phyloP scores from a whole-genome alignment of 2,113 vertebrate genomes.

The Callionymus lyra region DNA sequence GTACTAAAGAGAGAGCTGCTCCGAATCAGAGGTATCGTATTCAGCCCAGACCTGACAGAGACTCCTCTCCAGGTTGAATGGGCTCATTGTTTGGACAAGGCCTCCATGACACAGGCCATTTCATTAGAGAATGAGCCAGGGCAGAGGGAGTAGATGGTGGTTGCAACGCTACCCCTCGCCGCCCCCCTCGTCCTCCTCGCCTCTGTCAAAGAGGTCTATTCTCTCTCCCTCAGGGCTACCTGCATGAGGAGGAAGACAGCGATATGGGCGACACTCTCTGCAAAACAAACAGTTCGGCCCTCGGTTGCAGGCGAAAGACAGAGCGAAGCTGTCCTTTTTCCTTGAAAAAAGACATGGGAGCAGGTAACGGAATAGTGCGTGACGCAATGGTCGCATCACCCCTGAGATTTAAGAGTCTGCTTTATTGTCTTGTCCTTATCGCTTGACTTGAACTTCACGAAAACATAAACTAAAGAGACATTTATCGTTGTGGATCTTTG shows the following conservation, averaged over 20 bases:
- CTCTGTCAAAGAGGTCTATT: conserved; percentile 52
- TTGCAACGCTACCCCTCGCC: conserved; percentile 39
- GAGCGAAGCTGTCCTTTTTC: conserved; percentile 22
- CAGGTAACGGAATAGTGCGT: conserved; percentile 40
- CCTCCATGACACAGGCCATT: conserved; percentile 66
- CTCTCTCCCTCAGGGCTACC: conserved; percentile 43
- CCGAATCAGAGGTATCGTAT: conserved; percentile 64
- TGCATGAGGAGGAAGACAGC: conserved; percentile 45
- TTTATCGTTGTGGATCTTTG: too few relatives aligned
- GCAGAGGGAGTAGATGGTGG: conserved; percentile 46
- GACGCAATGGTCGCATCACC: conserved; percentile 41
- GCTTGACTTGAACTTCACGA: too few relatives aligned
- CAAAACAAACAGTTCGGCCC: conserved; percentile 48
- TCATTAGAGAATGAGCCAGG: conserved; percentile 57
- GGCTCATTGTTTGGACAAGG: conserved; percentile 60
- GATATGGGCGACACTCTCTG: conserved; percentile 49
- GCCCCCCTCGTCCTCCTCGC: conserved; percentile 24
- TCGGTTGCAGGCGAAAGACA: conserved; percentile 25
- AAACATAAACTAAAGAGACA: too few relatives aligned
- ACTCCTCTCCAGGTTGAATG: conserved; percentile 59
- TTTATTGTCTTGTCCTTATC: too few relatives aligned
- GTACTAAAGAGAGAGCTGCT: conserved; percentile 18
- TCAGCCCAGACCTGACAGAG: conserved; percentile 56
- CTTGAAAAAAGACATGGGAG: conserved; percentile 19
- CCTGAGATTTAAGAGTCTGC: conserved; percentile 10